A percentile compares a stretch with the other conserved stretches of the same genome.
Evolutionary conservation across 2,888 invertebrate genomes (phyloP).

Genomic region (Pasiphila rectangulata): DNA sequence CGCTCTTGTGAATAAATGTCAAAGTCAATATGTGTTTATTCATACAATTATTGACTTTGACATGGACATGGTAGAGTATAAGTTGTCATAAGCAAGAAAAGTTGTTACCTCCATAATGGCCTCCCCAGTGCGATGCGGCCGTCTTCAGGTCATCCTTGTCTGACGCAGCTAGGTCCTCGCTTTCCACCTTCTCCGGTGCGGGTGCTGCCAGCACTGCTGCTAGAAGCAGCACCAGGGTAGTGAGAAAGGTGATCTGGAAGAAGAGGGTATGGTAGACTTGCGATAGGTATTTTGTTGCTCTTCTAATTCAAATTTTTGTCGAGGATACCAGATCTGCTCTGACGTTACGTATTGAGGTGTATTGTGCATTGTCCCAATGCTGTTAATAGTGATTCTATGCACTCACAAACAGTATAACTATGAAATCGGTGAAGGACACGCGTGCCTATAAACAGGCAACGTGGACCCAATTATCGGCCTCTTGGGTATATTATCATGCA

Average conservation of each 20-base stretch:
- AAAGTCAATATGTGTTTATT: no score
- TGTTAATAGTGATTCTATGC: background rate
- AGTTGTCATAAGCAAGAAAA: no score
- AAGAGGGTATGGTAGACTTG: no score
- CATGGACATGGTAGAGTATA: no score
- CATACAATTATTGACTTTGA: no score
- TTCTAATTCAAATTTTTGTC: no score
- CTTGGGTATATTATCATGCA: slow-evolving; percentile 17
- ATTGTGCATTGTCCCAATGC: background rate
- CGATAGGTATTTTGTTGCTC: no score
- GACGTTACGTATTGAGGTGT: no score
- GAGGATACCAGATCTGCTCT: no score
- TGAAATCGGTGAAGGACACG: slow-evolving; percentile 2
- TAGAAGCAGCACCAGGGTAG: slow-evolving; percentile 49
- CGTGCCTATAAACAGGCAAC: background rate
- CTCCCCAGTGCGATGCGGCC: slow-evolving; percentile 67
- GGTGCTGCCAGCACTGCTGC: slow-evolving; percentile 50
- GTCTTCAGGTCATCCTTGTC: slow-evolving; percentile 68
- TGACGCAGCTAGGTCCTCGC: slow-evolving; percentile 47
- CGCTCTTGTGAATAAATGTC: no score
- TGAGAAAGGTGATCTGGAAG: slow-evolving; percentile 50
- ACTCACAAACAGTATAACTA: background rate
- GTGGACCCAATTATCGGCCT: slow-evolving; percentile 13
- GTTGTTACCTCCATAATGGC: slow-evolving; percentile 42
- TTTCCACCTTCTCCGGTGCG: slow-evolving; percentile 38